Conservation (phyloP, 2,797 vertebrate genomes). For the Mycteria americana region DNA sequence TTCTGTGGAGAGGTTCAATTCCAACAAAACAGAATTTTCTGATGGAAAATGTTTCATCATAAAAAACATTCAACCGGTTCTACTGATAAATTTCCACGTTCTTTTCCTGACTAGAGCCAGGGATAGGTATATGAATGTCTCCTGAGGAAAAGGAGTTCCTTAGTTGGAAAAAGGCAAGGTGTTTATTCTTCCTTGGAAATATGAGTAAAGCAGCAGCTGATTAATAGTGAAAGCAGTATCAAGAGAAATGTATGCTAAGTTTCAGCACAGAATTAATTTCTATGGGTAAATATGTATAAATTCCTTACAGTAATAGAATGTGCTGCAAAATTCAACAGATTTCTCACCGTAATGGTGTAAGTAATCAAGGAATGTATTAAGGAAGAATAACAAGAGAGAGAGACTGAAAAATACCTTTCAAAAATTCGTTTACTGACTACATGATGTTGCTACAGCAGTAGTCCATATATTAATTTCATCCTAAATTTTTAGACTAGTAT, state of each 20-base stretch:
- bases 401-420: neutral
- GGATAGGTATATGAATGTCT: neutral
- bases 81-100: neutral
- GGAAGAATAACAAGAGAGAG: neutral
- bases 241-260: neutral
- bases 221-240: neutral
- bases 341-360: neutral
- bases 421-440: neutral
- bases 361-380: neutral
- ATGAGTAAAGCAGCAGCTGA: neutral
- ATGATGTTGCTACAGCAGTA: neutral
- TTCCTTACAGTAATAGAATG: neutral
- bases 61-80: neutral
- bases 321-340: constrained; percentile 5
- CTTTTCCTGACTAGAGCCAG: neutral
- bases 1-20: neutral
- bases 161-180: neutral
- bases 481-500: neutral
- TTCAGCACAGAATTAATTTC: constrained; percentile 31
- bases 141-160: neutral
- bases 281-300: constrained; percentile 7
- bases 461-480: neutral
- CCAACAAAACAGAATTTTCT: neutral
- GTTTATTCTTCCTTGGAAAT: neutral
- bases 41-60: neutral